Percentiles rank a stretch among this genome's conserved stretches.
Evolutionary conservation across 2,113 vertebrate genomes (phyloP).

Genomic region (Delphinapterus leucas): DNA sequence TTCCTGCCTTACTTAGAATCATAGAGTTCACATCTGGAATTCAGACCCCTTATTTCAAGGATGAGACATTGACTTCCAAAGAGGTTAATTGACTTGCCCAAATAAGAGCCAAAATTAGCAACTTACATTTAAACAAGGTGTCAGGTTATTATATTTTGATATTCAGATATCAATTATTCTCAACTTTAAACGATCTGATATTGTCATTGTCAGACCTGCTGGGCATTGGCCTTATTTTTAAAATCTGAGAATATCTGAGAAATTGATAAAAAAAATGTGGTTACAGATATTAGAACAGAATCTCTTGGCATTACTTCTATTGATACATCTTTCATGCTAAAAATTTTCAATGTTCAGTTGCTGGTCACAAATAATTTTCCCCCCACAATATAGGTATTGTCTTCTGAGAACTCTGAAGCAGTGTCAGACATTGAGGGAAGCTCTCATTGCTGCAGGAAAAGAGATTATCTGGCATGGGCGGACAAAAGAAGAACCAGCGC

Average conservation of each 20-base stretch:
- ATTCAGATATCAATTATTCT: neutral
- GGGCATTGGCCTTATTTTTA: neutral
- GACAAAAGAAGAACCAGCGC: slow-evolving; percentile 95
- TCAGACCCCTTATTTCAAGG: slow-evolving; percentile 18
- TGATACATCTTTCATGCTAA: slow-evolving; percentile 35
- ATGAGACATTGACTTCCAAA: slow-evolving; percentile 50
- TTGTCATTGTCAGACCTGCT: slow-evolving; percentile 9
- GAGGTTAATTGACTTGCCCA: slow-evolving; percentile 60
- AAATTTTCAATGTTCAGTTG: slow-evolving; percentile 22
- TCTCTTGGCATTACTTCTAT: slow-evolving; percentile 35
- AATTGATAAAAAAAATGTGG: slow-evolving; percentile 24
- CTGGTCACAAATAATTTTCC: slow-evolving; percentile 59
- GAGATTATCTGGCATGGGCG: slow-evolving; percentile 94
- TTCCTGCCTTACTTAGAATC: slow-evolving; percentile 34
- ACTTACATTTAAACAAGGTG: slow-evolving; percentile 39
- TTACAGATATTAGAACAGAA: slow-evolving; percentile 2
- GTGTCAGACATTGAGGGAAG: slow-evolving; percentile 96
- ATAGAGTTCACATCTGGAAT: slow-evolving; percentile 24
- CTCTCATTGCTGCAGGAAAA: slow-evolving; percentile 91
- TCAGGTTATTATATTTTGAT: slow-evolving; percentile 37
- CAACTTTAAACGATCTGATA: slow-evolving; percentile 15
- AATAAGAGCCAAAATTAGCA: slow-evolving; percentile 49
- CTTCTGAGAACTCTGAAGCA: slow-evolving; percentile 97
- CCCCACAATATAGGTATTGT: slow-evolving; percentile 91
- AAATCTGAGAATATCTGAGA: slow-evolving; percentile 1